Evolutionary conservation across 1,140 invertebrate genomes (phyloP).

Genomic region (Spodoptera litura): DNA sequence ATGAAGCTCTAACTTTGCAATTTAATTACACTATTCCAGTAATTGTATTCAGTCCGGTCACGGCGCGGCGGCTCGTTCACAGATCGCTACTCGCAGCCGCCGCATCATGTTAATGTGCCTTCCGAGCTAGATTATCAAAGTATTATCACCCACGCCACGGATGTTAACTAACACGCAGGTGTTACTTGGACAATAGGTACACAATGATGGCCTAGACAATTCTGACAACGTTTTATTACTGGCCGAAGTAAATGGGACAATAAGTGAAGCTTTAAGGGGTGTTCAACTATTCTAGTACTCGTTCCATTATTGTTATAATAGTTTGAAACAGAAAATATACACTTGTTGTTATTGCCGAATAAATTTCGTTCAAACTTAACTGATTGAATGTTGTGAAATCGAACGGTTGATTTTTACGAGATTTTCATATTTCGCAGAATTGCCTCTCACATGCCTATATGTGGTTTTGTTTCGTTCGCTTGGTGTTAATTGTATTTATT

Average conservation of each 20-base stretch:
- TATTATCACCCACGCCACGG: constrained; percentile 33
- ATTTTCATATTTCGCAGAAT: too few relatives aligned
- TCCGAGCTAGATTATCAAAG: constrained; percentile 43
- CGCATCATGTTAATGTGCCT: constrained; percentile 40
- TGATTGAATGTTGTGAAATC: background rate
- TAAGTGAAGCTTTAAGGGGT: background rate
- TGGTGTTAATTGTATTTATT: constrained; percentile 3
- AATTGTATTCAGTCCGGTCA: constrained; percentile 60
- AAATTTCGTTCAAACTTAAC: background rate
- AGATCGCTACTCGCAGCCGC: constrained; percentile 45
- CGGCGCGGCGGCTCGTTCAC: constrained; percentile 47
- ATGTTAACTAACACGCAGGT: constrained; percentile 9
- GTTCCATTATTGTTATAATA: background rate
- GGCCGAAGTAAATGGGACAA: background rate
- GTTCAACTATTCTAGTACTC: background rate
- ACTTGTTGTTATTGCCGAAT: background rate
- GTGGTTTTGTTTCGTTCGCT: background rate
- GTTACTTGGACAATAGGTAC: background rate
- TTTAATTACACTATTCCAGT: constrained; percentile 60
- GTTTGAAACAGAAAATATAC: background rate
- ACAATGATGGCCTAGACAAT: background rate
- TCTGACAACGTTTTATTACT: constrained; percentile 12
- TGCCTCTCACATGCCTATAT: background rate
- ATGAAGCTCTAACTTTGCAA: constrained; percentile 60
- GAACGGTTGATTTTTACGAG: background rate